Evolutionary conservation across 2,797 vertebrate genomes (phyloP).

Genomic region (Parotocinclus haroldoi): DNA sequence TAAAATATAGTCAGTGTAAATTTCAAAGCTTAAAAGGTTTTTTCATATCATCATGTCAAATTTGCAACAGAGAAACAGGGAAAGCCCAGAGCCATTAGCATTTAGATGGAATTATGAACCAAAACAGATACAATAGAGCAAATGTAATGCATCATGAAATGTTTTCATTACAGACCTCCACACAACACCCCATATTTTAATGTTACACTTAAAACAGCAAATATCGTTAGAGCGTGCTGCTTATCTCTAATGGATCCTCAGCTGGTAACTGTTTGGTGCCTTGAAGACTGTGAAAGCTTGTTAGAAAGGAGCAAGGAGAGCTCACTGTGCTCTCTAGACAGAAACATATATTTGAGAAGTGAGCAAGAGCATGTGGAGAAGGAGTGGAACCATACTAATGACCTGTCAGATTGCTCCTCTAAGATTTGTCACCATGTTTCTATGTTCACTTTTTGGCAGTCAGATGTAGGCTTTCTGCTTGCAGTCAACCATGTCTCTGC

Average conservation of each 20-base stretch:
- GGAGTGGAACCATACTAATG: slow-evolving; percentile 27
- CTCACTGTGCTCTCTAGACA: slow-evolving; percentile 14
- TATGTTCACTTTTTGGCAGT: slow-evolving; percentile 4
- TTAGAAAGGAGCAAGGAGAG: slow-evolving; percentile 8
- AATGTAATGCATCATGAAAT: neutral
- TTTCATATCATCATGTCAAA: slow-evolving; percentile 8
- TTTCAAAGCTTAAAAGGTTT: slow-evolving; percentile 15
- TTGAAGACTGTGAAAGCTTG: slow-evolving; percentile 21
- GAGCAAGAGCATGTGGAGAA: slow-evolving; percentile 13
- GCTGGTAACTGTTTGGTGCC: slow-evolving; percentile 13
- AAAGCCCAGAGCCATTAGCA: slow-evolving; percentile 8
- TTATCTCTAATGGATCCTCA: neutral
- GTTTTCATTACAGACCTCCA: neutral
- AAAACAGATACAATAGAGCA: slow-evolving; percentile 1
- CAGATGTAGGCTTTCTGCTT: neutral
- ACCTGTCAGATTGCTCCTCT: slow-evolving; percentile 22
- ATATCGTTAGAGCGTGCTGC: no score
- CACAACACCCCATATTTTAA: slow-evolving; percentile 6
- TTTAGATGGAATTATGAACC: slow-evolving; percentile 25
- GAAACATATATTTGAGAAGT: slow-evolving; percentile 32
- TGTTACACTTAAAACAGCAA: neutral
- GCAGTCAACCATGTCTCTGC: neutral
- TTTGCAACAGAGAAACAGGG: neutral
- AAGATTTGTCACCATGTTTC: neutral
- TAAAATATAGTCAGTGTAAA: no score